Base-by-base conservation (phyloP, 2,113 vertebrate species). In the Tauraco erythrolophus region DNA sequence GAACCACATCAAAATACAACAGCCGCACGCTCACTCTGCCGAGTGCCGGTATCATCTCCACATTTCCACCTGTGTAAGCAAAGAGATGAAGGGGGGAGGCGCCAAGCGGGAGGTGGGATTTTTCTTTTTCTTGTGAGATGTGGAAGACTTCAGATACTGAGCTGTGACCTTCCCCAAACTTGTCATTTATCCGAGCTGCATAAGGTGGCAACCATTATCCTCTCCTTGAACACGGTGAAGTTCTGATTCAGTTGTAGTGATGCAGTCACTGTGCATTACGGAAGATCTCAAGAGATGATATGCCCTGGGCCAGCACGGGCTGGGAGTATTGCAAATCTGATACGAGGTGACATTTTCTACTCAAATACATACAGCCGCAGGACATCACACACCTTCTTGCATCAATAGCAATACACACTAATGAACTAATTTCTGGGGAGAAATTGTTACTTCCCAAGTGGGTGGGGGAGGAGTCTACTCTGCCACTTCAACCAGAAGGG, bases 341-440 rank as follows among this genome's bases (percentile, higher is more conserved):
- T 94, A 78, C 2, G 74, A 97, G 97, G 89, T 95, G 95, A 96
- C 88, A 97, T 86, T 45, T 95, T 31, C 90, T 94, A 78, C 87
- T 94, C 91, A 96, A 89, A 95, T 57, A 90, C 85, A 83, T 80
- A 95, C 91, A 94, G 93, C 87, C 71, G 37, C 46, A 22, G 88
- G 77, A 84, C 89, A 87, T 33, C 85, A 62, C 91, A 93, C 78
- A 95, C 92, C 92, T 84, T 79, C 83, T 84, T 72, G 89, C 87
- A 93, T 74, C 91, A 95, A 93, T 4, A 95, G 72, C 85, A 89
- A 88, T 61, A 92, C 77, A 90, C 69, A 84, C 39, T 86, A 92
- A 91, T 89, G 94, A 96, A 94, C 84, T 92, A 57, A 92, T 81
- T 88, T 77, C 84, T 61, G 68, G 33, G 56, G 86, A 88, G 69